phyloP scores from a whole-genome alignment of 2,888 invertebrate species.

The Cosmia trapezina region DNA sequence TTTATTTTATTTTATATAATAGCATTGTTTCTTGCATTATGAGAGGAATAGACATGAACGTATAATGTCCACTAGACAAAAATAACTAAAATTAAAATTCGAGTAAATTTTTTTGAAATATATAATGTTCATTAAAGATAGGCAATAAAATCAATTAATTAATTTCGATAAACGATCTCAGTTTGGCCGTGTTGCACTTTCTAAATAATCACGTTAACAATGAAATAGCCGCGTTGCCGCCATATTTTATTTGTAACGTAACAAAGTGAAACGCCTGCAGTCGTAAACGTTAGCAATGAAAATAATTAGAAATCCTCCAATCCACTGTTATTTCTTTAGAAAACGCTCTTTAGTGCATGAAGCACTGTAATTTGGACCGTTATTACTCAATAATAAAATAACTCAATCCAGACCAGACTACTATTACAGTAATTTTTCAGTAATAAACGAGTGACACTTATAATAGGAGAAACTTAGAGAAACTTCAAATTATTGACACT shows the following conservation, averaged over 20 bases:
- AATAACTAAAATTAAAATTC: background rate
- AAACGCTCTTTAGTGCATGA: slow-evolving; percentile 43
- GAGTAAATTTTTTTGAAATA: background rate
- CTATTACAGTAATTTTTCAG: slow-evolving; percentile 2
- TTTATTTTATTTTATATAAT: background rate
- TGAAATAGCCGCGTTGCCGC: slow-evolving; percentile 60
- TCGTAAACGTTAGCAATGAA: slow-evolving; percentile 59
- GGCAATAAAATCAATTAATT: slow-evolving; percentile 33
- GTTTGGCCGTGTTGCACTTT: slow-evolving; percentile 65
- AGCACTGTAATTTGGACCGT: slow-evolving; percentile 18
- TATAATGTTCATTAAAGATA: slow-evolving; percentile 1
- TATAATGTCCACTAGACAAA: background rate
- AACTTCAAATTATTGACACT: slow-evolving; percentile 4
- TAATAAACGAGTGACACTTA: slow-evolving; percentile 7
- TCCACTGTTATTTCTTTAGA: slow-evolving; percentile 52
- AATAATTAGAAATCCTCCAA: slow-evolving; percentile 63
- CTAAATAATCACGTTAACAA: slow-evolving; percentile 74
- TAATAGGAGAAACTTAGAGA: slow-evolving; percentile 4
- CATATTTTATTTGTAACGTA: slow-evolving; percentile 61
- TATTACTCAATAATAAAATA: slow-evolving; percentile 37
- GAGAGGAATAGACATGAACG: background rate
- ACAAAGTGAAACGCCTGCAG: slow-evolving; percentile 59
- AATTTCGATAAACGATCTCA: slow-evolving; percentile 64
- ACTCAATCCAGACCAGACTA: slow-evolving; percentile 6
- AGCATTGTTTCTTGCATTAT: too few species aligned